phyloP scores from a whole-genome alignment of 1,140 invertebrate genomes.

The Brachionus plicatilis region DNA sequence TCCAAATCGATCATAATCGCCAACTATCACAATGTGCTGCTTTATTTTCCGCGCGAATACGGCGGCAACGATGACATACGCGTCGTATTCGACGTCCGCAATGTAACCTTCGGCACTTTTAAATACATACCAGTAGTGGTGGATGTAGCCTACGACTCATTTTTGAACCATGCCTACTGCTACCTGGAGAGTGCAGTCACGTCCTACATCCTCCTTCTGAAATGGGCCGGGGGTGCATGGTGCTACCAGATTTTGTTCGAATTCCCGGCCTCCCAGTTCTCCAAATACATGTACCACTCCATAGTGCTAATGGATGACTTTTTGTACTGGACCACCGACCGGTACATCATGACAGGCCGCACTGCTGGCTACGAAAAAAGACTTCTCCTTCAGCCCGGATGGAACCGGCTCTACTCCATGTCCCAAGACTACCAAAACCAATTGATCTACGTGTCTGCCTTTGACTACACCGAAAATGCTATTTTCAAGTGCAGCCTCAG shows the following conservation, averaged over 20 bases:
- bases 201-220: not conserved
- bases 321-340: constrained; percentile 37
- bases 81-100: constrained; percentile 18
- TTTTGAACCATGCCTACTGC: constrained; percentile 35
- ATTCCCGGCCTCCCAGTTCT: constrained; percentile 37
- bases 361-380: constrained; percentile 31
- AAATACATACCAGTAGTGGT: constrained; percentile 35
- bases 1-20: constrained; percentile 28
- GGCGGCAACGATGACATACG: constrained; percentile 31
- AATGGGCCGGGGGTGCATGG: constrained; percentile 32
- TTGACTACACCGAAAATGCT: constrained; percentile 24
- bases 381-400: constrained; percentile 11
- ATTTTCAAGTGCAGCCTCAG: constrained; percentile 18
- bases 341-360: constrained; percentile 32
- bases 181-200: constrained; percentile 31
- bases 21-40: constrained; percentile 34
- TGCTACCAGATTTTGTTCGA: constrained; percentile 34
- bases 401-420: constrained; percentile 36
- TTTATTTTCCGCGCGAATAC: constrained; percentile 31
- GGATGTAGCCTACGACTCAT: constrained; percentile 27
- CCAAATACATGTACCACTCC: constrained; percentile 35
- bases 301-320: constrained; percentile 28
- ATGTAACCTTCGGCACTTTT: constrained; percentile 27
- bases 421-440: not conserved
- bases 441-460: not conserved